These are phyloP conservation scores for Catharus minimus DNA, from an alignment of 2,113 vertebrate species.

Conservation along the genomic window DNA sequence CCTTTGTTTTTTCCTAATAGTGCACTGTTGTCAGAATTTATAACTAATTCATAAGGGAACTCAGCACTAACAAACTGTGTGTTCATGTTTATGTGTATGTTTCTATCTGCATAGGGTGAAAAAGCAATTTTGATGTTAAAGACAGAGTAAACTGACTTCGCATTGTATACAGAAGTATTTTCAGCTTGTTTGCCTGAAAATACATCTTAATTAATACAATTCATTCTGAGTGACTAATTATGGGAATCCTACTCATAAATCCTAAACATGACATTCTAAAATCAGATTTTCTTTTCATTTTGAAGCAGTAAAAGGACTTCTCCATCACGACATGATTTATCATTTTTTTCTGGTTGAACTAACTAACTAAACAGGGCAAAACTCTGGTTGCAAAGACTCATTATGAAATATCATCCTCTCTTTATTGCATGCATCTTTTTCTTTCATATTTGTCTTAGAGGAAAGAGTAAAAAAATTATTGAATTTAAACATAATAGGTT, in stretches of 20 bases:
- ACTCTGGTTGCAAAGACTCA: neutral
- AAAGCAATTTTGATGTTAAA: constrained; percentile 43
- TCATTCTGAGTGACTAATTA: constrained; percentile 26
- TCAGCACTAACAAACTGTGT: neutral
- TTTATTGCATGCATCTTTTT: neutral
- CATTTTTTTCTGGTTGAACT: neutral
- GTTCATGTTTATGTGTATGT: neutral
- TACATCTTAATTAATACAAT: neutral
- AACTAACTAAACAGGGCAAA: neutral
- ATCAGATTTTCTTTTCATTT: constrained; percentile 47
- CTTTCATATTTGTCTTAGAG: neutral
- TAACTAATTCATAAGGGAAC: neutral
- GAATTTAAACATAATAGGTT: neutral
- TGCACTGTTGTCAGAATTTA: neutral
- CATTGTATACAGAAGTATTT: constrained; percentile 7
- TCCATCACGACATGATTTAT: neutral
- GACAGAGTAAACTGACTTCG: neutral
- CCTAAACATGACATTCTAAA: constrained; percentile 27
- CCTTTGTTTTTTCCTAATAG: too few relatives aligned
- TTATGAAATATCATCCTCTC: neutral
- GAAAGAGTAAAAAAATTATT: neutral
- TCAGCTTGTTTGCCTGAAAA: constrained; percentile 20
- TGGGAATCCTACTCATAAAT: constrained; percentile 20
- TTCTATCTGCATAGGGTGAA: neutral
- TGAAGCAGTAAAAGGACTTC: constrained; percentile 38